Base-by-base conservation (phyloP, 2,797 vertebrate species). In the Triplophysa bombifrons region DNA sequence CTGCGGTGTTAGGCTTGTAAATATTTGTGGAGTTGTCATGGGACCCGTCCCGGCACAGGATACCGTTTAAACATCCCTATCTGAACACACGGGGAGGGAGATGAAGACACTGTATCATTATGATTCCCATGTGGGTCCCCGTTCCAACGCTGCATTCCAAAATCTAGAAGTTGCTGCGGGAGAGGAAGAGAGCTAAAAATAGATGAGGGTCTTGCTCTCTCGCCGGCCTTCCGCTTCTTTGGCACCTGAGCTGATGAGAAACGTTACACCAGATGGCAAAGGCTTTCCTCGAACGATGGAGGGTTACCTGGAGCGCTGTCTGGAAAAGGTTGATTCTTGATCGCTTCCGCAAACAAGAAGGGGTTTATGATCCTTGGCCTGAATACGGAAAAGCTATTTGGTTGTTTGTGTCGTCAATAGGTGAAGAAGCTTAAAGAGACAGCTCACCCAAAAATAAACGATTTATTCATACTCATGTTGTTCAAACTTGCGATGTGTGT, bases 1-100 rank as follows among this genome's bases (percentile, higher is more conserved):
- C 85, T 84, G 89, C 89, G 86, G 76, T 61, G 72, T 84, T 84
- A 84, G 78, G 85, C 85, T 80, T 84, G 92, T 94, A 95, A 95
- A 94, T 95, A 94, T 95, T 95, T 93, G 89, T 88, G 81, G 84
- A 85, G 93, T 94, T 93, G 93, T 93, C 93, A 93, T 93, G 93
- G 93, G 90, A 93, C 91, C 93, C 88, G 87, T 90, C 87, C 84
- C 86, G 81, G 89, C 89, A 89, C 90, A 91, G 90, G 89, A 93
- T 91, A 86, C 91, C 90, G 92, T 92, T 94, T 92, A 93, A 94
- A 94, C 93, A 93, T 92, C 91, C 89, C 84, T 91, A 93, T 93
- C 90, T 84, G 87, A 90, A 88, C 88, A 88, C 88, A 88, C 53
- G 82, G 38, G 86, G 86, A 87, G 88, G 84, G 86, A 88, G 89